Evolutionary conservation across 2,797 vertebrate genomes (phyloP).

Genomic region (Pygocentrus nattereri): DNA sequence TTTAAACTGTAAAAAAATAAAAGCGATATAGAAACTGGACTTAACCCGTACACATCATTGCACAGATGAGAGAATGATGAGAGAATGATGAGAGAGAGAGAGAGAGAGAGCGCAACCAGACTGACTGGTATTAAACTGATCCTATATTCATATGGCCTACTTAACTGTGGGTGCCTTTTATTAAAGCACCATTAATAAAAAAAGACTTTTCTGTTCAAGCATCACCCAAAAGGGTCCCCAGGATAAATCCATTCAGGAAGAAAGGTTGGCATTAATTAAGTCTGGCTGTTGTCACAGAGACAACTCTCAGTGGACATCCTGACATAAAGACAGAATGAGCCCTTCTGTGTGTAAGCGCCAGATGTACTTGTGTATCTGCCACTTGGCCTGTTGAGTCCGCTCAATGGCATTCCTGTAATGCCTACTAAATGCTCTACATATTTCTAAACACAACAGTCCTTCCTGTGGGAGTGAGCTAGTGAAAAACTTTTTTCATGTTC

Average conservation of each 20-base stretch:
- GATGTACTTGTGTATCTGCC: background rate
- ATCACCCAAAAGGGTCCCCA: background rate
- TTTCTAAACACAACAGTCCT: background rate
- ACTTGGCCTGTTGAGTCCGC: slow-evolving; percentile 23
- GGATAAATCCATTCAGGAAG: background rate
- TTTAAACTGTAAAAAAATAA: background rate
- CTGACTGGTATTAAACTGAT: background rate
- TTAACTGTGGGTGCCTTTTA: background rate
- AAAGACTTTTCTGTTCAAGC: background rate
- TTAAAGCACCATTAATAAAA: slow-evolving; percentile 1
- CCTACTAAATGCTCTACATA: background rate
- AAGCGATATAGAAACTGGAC: background rate
- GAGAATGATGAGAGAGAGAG: too few relatives aligned
- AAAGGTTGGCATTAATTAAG: background rate
- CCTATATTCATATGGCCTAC: background rate
- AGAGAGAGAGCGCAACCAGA: background rate
- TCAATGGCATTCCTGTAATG: slow-evolving; percentile 5
- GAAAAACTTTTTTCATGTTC: background rate
- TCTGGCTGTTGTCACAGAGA: background rate
- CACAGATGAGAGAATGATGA: background rate
- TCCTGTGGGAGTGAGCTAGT: background rate
- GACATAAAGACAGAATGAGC: background rate
- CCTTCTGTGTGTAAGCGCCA: background rate
- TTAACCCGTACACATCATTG: background rate
- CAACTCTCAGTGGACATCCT: background rate